A percentile compares a stretch with the other conserved stretches of the same genome.
These are phyloP conservation scores for Ceratitis capitata DNA, from an alignment of 1,140 invertebrate species.

Conservation along the genomic window DNA sequence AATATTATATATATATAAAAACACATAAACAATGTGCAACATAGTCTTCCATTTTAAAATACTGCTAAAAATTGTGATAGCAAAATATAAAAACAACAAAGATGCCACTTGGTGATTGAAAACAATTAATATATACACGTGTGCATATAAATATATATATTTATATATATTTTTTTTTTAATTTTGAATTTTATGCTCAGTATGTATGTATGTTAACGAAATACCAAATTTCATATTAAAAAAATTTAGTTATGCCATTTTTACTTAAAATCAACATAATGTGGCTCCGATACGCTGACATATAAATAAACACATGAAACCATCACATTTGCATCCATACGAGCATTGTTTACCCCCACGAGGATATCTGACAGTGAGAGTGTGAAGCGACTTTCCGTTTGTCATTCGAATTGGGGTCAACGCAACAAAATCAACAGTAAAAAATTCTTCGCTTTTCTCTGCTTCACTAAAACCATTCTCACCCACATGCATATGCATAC, in stretches of 20 bases:
- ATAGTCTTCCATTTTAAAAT: too few relatives aligned
- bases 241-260: neutral
- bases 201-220: neutral
- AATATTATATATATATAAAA: too few relatives aligned
- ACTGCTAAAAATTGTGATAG: too few relatives aligned
- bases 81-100: too few relatives aligned
- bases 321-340: neutral
- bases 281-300: neutral
- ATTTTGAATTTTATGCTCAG: too few relatives aligned
- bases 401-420: slow-evolving; percentile 33
- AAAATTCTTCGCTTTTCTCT: neutral
- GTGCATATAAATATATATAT: too few relatives aligned
- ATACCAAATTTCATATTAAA: neutral
- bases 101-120: too few relatives aligned
- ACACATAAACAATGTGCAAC: too few relatives aligned
- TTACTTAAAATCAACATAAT: neutral
- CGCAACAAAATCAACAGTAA: slow-evolving; percentile 22
- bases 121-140: too few relatives aligned
- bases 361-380: neutral
- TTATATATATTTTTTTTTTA: too few relatives aligned
- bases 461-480: neutral
- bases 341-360: neutral
- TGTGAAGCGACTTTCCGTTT: neutral
- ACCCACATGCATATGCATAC: neutral
- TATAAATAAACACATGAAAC: too few relatives aligned